Base-by-base conservation (phyloP, 2,888 invertebrate species). In the Autographa gamma region DNA sequence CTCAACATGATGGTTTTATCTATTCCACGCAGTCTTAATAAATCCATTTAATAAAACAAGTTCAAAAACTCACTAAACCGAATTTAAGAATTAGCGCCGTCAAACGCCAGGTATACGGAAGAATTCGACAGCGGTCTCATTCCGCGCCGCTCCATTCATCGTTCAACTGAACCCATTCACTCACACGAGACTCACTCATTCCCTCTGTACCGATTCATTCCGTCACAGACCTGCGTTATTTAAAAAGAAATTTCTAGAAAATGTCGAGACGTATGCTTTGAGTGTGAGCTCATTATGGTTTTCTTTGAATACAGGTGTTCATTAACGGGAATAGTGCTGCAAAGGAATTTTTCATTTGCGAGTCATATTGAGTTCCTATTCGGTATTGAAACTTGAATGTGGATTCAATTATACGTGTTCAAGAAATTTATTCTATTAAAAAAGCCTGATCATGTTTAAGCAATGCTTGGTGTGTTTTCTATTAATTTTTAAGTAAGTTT, bases 291-390 rank as follows among this genome's bases (percentile, higher is more conserved):
- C 84, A 82, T 83, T 83, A 84, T 81, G 90, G 91, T 92, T 82
- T 82, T 83, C 80, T 82, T 79, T 92, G 89, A 85, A 87, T 85
- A 84, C 81, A 82, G 81, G 88, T 87, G 90, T 91, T 93, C 91
- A 91, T 84, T 85, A 83, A 82, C 79, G 73, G 68, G 68, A 71
- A 70, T 80, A 77, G 75, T 80, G 66, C 66, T 43, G 64, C 84
- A 85, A 88, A 89, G 92, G 94, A 93, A 95, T 95, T 95, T 95
- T 95, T 94, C 94, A 94, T 95, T 93, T 92, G 86, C 83, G 81
- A 79, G 77, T 85, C 77, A 87, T 88, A 92, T 91, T 90, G 89
- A 90, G 88, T 80, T 83, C 81, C 73, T 62, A 60, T 72, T 69
- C 71, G 67, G 69, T 80, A 81, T 84, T 84, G 73, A 76, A 77